Evolutionary conservation across 2,888 invertebrate species (phyloP), one percentile per base, ranked within the genome.

Genomic region (Plebejus argus): DNA sequence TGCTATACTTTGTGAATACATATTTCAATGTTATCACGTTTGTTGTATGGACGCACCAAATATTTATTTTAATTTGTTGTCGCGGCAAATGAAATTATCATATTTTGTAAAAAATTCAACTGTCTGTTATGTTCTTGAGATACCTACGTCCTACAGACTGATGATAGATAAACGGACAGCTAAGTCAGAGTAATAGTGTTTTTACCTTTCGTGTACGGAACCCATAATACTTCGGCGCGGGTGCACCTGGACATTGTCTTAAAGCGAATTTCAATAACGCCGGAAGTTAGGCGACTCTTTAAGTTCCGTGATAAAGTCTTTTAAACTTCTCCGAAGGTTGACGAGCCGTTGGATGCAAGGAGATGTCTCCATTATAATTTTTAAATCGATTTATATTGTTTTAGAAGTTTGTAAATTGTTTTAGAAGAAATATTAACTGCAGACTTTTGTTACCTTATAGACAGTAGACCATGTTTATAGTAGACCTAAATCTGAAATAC

Each of bases 251-350:
- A 88, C 90, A 91, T 91, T 90, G 89, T 90, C 91, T 87, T 88
- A 85, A 88, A 91, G 88, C 88, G 88, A 89, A 90, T 91, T 92
- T 91, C 89, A 91, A 91, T 91, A 90, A 88, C 87, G 86, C 82
- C 85, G 87, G 87, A 89, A 91, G 86, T 90, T 90, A 80, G 82
- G 82, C 84, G 85, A 81, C 77, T 78, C 78, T 78, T 78, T 76
- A 75, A 78, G 77, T 79, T 80, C 76, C 76, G 58, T 79, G 78
- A 78, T 70, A 76, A 77, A 77, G 77, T 77, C 77, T 71, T 56
- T 72, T 75, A 75, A 77, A 80, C 76, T 56, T 79, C 78, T 78
- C 72, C 10, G 78, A 77, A 78, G 71, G 76, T 28, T 70, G 71
- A 66, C 75, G 66, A 77, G 49, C 58, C 77, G 71, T 77, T 77